Percentiles rank a stretch among this genome's conserved stretches.
Evolutionary conservation across 2,888 invertebrate genomes (phyloP).

Genomic region (Mystacides longicornis): DNA sequence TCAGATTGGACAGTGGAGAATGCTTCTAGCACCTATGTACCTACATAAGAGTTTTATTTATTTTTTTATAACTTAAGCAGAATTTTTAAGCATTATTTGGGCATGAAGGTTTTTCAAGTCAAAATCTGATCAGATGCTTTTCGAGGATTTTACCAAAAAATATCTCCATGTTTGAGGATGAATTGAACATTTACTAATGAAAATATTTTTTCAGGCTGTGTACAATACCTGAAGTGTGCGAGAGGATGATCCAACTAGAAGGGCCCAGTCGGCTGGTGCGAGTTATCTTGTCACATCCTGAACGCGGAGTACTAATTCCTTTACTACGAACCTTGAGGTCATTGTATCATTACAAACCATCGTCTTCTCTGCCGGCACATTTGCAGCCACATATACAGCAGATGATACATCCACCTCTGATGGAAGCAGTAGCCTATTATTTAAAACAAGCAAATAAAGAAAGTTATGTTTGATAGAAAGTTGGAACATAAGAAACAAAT

Average conservation of each 20-base stretch:
- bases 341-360: constrained; percentile 27
- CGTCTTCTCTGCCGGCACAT: constrained; percentile 28
- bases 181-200: too few species aligned
- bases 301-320: constrained; percentile 42
- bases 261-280: constrained; percentile 59
- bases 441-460: constrained; percentile 63
- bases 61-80: too few species aligned
- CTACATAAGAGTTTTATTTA: too few species aligned
- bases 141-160: too few species aligned
- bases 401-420: constrained; percentile 64
- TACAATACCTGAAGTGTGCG: constrained; percentile 58
- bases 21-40: too few species aligned
- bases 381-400: constrained; percentile 34
- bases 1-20: too few species aligned
- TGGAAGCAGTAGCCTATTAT: constrained; percentile 61
- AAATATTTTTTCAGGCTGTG: constrained; percentile 47
- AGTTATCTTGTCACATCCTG: constrained; percentile 51
- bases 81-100: too few species aligned
- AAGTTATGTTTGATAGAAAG: constrained; percentile 53
- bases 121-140: too few species aligned
- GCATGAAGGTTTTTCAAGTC: too few species aligned
- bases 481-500: too few species aligned
- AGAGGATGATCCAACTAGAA: constrained; percentile 62
- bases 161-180: too few species aligned
- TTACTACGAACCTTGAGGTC: constrained; percentile 43